phyloP scores from a whole-genome alignment of 2,888 invertebrate genomes.

The Oscheius sp. region DNA sequence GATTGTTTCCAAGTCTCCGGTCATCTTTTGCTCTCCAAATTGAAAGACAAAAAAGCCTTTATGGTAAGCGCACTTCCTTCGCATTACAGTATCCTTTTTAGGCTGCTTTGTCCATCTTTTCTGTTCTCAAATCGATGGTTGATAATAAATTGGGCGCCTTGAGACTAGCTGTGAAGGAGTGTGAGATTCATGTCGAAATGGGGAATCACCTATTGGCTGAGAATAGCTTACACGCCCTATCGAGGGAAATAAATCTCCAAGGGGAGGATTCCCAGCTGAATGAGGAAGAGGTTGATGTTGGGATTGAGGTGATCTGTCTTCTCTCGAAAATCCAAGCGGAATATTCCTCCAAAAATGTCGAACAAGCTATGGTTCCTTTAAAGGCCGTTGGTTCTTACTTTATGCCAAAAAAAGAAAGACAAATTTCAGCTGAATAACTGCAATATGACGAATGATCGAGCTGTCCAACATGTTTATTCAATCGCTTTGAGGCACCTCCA shows the following conservation, averaged over 20 bases:
- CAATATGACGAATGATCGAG: slow-evolving; percentile 2
- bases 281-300: not conserved
- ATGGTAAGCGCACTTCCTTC: not conserved
- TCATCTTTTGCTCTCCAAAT: slow-evolving; percentile 1
- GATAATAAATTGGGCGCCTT: not conserved
- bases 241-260: not conserved
- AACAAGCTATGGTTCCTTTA: slow-evolving; percentile 5
- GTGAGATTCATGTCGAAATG: slow-evolving; percentile 18
- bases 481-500: slow-evolving; percentile 16
- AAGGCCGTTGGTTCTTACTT: not conserved
- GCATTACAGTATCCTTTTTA: not conserved
- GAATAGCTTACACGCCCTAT: not conserved
- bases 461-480: not conserved
- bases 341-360: slow-evolving; percentile 9
- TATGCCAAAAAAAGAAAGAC: not conserved
- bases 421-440: slow-evolving; percentile 2
- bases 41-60: slow-evolving; percentile 7
- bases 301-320: slow-evolving; percentile 11
- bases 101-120: slow-evolving; percentile 8
- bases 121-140: not conserved
- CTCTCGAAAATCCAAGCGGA: slow-evolving; percentile 11
- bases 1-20: not conserved
- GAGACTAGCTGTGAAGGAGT: slow-evolving; percentile 9
- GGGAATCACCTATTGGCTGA: slow-evolving; percentile 28
- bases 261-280: not conserved